Base-by-base conservation (phyloP, 53 echinoderm and acorn worm genomes). In the Luidia sarsii region DNA sequence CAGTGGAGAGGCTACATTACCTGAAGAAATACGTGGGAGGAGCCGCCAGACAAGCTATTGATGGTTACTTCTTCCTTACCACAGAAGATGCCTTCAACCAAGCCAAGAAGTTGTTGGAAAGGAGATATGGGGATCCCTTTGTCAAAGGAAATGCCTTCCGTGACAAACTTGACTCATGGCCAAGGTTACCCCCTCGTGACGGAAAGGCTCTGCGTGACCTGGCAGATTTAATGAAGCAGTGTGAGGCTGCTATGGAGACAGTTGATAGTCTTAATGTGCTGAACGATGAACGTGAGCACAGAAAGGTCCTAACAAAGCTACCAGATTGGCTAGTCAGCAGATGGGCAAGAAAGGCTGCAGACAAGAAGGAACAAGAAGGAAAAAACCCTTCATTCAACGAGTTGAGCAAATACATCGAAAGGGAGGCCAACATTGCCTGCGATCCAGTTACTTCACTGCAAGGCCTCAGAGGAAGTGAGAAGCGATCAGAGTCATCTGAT, bases 21-120 rank as follows among this genome's bases (percentile, higher is more conserved):
- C 68, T 89, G 4, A 84, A 84, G 48, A 84, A 39, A 65, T 85
- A 85, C 60, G 24, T 84, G 11, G 57, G 84, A 8, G 90, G 90
- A 1, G 24, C 51, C 31, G 89, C 80, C 1, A 89, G 56, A 23
- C 67, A 84, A 29, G 43, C 84, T 18, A 63, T 89, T 38, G 64
- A 70, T 21, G 85, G 89, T 1, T 85, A 79, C 38, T 85, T 89
- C 41, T 45, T 89, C 3, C 53, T 86, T 22, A 37, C 64, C 0
- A 35, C 36, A 4, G 38, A 64, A 35, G 64, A 35, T n/a, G 64
- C 64, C 34, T 64, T 36, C 21, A 38, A 64, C 38, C 64, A 64
- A 64, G 79, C 79, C 3, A 79, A 79, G 39, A 20, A 65, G 22
- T 18, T 80, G 15, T 50, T 80, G 30, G 36, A 64, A 35, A 45